These are phyloP conservation scores for Lasiurus borealis DNA, from an alignment of 2,113 vertebrate species.

Conservation along the genomic window DNA sequence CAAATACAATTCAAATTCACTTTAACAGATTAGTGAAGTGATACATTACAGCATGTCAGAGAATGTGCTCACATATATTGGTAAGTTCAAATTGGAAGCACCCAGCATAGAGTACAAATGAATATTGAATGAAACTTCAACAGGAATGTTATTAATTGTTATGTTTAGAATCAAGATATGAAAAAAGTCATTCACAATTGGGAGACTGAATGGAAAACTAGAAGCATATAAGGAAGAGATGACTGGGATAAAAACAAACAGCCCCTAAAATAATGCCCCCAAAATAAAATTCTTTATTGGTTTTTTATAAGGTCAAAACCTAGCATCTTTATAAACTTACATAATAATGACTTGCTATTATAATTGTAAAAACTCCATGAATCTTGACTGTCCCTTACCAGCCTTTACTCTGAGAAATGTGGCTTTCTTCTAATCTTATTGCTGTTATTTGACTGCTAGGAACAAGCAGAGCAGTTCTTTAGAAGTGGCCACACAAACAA, in stretches of 20 bases:
- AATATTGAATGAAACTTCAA: slow-evolving; percentile 1
- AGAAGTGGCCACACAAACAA: slow-evolving; percentile 98
- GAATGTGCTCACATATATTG: not conserved
- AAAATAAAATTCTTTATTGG: not conserved
- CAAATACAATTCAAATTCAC: slow-evolving; percentile 23
- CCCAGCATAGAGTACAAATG: not conserved
- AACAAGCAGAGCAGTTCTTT: slow-evolving; percentile 93
- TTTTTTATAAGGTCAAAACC: slow-evolving; percentile 11
- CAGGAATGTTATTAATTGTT: not conserved
- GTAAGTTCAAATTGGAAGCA: slow-evolving; percentile 18
- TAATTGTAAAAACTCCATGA: not conserved
- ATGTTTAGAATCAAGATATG: not conserved
- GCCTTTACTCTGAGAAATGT: slow-evolving; percentile 36
- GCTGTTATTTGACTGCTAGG: slow-evolving; percentile 84
- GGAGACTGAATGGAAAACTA: slow-evolving; percentile 50
- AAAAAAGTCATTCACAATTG: slow-evolving; percentile 20
- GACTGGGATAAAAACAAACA: slow-evolving; percentile 37
- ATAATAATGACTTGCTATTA: not conserved
- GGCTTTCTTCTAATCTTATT: slow-evolving; percentile 40
- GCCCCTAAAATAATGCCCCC: not conserved
- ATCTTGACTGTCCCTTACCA: slow-evolving; percentile 12
- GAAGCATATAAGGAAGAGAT: slow-evolving; percentile 1
- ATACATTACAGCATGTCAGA: not conserved
- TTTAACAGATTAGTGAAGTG: slow-evolving; percentile 6
- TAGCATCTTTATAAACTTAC: not conserved